phyloP scores from a whole-genome alignment of 2,888 invertebrate genomes.

The Sminthurinus aureus region DNA sequence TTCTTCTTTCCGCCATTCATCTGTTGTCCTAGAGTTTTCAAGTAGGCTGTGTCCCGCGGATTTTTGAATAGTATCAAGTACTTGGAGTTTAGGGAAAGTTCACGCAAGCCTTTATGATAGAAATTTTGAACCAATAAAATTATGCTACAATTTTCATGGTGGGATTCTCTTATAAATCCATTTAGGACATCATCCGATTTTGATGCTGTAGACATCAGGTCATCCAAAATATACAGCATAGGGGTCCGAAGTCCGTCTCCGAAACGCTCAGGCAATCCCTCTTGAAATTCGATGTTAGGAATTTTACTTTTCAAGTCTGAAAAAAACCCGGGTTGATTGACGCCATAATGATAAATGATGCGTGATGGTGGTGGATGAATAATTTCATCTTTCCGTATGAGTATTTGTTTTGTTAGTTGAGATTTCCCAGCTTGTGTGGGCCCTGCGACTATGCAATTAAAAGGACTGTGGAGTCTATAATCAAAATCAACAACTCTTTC shows the following conservation, averaged over 20 bases:
- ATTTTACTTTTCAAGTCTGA: conserved; percentile 1
- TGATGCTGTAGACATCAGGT: conserved; percentile 32
- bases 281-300: conserved; percentile 31
- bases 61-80: conserved; percentile 45
- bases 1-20: conserved; percentile 48
- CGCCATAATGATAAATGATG: conserved; percentile 36
- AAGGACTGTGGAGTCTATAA: neutral
- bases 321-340: conserved; percentile 10
- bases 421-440: conserved; percentile 31
- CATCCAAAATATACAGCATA: conserved; percentile 33
- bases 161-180: conserved; percentile 8
- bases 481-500: conserved; percentile 13
- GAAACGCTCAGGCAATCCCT: conserved; percentile 30
- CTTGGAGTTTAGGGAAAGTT: conserved; percentile 42
- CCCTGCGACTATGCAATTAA: conserved; percentile 24
- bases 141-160: conserved; percentile 22
- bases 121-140: conserved; percentile 43
- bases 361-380: conserved; percentile 4
- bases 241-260: conserved; percentile 18
- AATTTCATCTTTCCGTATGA: conserved; percentile 32
- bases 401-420: conserved; percentile 23
- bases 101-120: conserved; percentile 40
- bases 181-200: neutral
- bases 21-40: conserved; percentile 41
- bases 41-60: conserved; percentile 41